Evolutionary conservation across 2,113 vertebrate genomes (phyloP), one percentile per base, ranked within the genome.

Genomic region (Myotis lucifugus): DNA sequence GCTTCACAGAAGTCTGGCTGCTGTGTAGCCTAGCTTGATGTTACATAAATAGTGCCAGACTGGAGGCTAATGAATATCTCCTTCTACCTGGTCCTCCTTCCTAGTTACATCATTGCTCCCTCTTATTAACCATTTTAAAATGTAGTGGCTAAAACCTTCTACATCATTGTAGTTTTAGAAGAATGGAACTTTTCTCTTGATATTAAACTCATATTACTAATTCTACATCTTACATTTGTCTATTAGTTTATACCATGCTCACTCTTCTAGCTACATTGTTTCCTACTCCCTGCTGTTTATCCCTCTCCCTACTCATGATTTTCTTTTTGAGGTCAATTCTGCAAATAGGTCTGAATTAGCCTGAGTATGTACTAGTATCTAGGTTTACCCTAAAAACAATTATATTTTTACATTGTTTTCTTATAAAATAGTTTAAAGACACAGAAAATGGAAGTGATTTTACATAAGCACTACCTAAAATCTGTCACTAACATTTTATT

Each of bases 321-420:
- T 88, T 87, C 67, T 84, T 84, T 88, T 52, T 86, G 73, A 93
- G 37, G 77, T 83, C 29, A 96, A 37, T 88, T 32, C 19, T 70
- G 5, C 17, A 95, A 95, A 59, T 27, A 96, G 2, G 17, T 94
- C n/a, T 81, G 56, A 82, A 23, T 25, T n/a, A 83, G 23, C 6
- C 0, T 54, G 1, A 83, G 19, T 13, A 54, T 10, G n/a, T 10
- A 37, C 46, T 46, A 46, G 46, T 23, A 74, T 74, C 50, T 89
- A 7, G 56, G 67, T 91, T 91, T 78, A 84, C 88, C 5, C 14
- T 10, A 81, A 9, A 7, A 5, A 83, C 50, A 94, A 89, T 78
- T 89, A 84, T 50, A 69, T 52, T 66, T 82, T 48, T 72, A 40
- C 76, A 94, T 48, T 52, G 40, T 32, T 95, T 86, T 76, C 70